These are phyloP conservation scores for Tetrao urogallus DNA, from an alignment of 2,113 vertebrate genomes.

Conservation along the genomic window DNA sequence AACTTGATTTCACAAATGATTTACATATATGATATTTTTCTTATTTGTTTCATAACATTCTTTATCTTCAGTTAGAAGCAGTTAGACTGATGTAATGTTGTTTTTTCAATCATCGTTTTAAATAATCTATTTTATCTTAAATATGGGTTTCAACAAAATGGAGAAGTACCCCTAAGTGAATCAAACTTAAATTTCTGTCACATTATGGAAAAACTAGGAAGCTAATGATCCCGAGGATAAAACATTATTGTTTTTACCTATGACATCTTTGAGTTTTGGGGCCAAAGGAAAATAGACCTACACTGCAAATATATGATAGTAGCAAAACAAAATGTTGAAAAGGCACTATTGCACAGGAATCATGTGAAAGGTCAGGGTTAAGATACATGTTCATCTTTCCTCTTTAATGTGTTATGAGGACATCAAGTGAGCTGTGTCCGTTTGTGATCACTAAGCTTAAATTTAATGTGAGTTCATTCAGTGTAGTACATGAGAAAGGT, in stretches of 20 bases:
- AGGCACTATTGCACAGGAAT: neutral
- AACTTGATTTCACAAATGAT: constrained; percentile 68
- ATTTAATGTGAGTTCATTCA: neutral
- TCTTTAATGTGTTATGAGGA: neutral
- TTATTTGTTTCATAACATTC: constrained; percentile 31
- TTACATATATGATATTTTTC: constrained; percentile 54
- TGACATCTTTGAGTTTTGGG: neutral
- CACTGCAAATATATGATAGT: neutral
- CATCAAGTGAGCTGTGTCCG: neutral
- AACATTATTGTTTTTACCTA: neutral
- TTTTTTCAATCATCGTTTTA: constrained; percentile 31
- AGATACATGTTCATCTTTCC: neutral
- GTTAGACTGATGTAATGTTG: neutral
- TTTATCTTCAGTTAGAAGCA: constrained; percentile 32
- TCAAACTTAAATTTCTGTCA: neutral
- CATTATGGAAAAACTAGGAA: neutral
- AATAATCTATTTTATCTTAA: neutral
- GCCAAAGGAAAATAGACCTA: neutral
- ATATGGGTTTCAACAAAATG: neutral
- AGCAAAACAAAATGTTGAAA: neutral
- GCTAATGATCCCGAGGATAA: neutral
- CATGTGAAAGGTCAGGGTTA: neutral
- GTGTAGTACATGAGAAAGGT: neutral
- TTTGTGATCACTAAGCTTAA: neutral
- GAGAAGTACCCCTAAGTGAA: neutral